These are phyloP conservation scores for Cyanocitta stelleri DNA, from an alignment of 2,113 vertebrate genomes.

Conservation along the genomic window DNA sequence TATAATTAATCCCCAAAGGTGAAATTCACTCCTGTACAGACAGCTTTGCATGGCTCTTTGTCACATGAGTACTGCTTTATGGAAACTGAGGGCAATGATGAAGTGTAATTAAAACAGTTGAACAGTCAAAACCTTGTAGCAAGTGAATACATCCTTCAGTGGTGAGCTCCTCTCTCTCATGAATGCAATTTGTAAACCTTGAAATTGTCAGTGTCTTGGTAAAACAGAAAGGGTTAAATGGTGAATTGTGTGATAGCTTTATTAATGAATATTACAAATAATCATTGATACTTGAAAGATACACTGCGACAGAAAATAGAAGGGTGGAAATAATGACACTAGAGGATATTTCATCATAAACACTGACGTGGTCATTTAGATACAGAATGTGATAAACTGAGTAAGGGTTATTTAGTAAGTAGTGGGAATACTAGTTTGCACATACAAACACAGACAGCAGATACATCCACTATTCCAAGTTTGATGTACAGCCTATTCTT, in stretches of 20 bases:
- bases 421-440: background rate
- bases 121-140: background rate
- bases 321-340: background rate
- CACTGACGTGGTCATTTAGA: background rate
- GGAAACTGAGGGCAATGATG: background rate
- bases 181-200: background rate
- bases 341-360: background rate
- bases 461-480: background rate
- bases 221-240: background rate
- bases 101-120: background rate
- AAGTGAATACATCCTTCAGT: background rate
- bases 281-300: background rate
- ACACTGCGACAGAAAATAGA: background rate
- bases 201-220: background rate
- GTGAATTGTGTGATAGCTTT: background rate
- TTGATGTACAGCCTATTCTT: background rate
- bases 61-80: background rate
- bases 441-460: background rate
- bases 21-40: constrained; percentile 1
- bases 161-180: background rate
- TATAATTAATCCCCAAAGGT: constrained; percentile 46
- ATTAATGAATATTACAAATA: background rate
- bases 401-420: background rate
- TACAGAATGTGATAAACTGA: background rate
- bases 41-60: background rate